Conservation (phyloP, 1,140 invertebrate genomes). For the honey bee (Apis mellifera) region Amel_HAv3.1 CM009931.2:25586001-25586500, state of each 20-base stretch:
- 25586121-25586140: not conserved
- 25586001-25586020: too few relatives aligned
- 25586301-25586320: slow-evolving; percentile 48
- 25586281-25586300: slow-evolving; percentile 53
- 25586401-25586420: not conserved
- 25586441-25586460: not conserved
- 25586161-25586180: slow-evolving; percentile 2
- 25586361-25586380: not conserved
- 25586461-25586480: too few relatives aligned
- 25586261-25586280: slow-evolving; percentile 33
- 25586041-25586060: not conserved
- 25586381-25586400: not conserved
- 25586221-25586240: not conserved
- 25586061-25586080: not conserved
- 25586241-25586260: slow-evolving; percentile 17
- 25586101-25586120: slow-evolving; percentile 5
- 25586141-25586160: not conserved
- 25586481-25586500: too few relatives aligned
- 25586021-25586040: too few relatives aligned
- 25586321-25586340: slow-evolving; percentile 23
- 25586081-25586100: too few relatives aligned
- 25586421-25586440: not conserved
- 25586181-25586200: slow-evolving; percentile 35
- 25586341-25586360: not conserved
- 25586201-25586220: slow-evolving; percentile 39